A percentile compares a stretch with the other conserved stretches of the same genome.
Conservation (phyloP, 2,888 invertebrate genomes). For the Chloroclystis v-ata region DNA sequence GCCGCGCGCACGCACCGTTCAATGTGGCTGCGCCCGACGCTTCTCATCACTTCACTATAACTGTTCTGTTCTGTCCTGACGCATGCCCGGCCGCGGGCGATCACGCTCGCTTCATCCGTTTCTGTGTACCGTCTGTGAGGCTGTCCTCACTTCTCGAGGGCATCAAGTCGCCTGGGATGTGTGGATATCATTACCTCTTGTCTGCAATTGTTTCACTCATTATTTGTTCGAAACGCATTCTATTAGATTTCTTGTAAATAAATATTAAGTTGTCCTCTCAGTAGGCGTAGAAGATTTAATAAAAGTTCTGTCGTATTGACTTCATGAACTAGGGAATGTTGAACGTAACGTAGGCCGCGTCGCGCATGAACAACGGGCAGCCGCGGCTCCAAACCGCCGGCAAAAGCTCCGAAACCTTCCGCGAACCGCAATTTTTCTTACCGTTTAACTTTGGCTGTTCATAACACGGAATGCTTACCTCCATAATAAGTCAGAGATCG, state of each 20-base stretch:
- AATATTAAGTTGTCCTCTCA: conserved; percentile 55
- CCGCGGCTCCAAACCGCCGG: conserved; percentile 44
- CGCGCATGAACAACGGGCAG: conserved; percentile 48
- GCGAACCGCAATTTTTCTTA: conserved; percentile 53
- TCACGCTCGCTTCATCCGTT: conserved; percentile 77
- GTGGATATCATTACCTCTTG: conserved; percentile 68
- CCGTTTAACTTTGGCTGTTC: conserved; percentile 65
- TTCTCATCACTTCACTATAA: conserved; percentile 76
- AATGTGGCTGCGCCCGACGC: conserved; percentile 78
- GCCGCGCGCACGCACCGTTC: conserved; percentile 76
- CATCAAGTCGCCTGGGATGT: conserved; percentile 68
- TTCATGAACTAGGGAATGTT: conserved; percentile 47
- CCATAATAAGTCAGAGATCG: conserved; percentile 62
- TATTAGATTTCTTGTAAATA: conserved; percentile 75
- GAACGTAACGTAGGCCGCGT: conserved; percentile 47
- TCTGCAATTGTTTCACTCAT: conserved; percentile 68
- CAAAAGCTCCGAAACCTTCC: conserved; percentile 51
- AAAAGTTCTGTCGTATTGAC: conserved; percentile 43
- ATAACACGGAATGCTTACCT: conserved; percentile 74
- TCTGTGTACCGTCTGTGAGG: conserved; percentile 74
- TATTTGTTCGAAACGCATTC: conserved; percentile 68
- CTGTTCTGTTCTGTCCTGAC: conserved; percentile 76
- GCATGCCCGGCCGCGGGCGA: conserved; percentile 76
- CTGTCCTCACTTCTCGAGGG: conserved; percentile 70
- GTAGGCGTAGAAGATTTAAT: conserved; percentile 59